Base-by-base conservation (phyloP, 2,797 vertebrate genomes). In the Myiothlypis chrysogaster region DNA sequence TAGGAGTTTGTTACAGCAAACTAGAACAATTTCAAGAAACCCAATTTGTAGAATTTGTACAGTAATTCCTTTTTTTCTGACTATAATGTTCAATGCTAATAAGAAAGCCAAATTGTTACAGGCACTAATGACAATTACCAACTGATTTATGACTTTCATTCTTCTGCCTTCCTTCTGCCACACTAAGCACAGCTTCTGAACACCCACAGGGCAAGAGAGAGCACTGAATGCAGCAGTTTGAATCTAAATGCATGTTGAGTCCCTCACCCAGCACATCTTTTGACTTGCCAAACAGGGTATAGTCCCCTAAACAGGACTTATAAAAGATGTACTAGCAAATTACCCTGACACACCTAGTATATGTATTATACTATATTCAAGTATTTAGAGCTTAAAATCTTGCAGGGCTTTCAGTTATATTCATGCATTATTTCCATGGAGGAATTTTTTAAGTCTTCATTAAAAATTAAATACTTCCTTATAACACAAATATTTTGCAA, bases 121-220 rank as follows among this genome's bases (percentile, higher is more conserved):
- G 41, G 37, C 41, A 56, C 52, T 95, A 85, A 89, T 91, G 81
- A 66, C 44, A 69, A 76, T 79, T 94, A 80, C 21, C 44, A 70
- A 49, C 70, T 83, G 78, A 95, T 91, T 93, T 83, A 91, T 44
- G 52, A 56, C 39, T 87, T 95, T 49, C 4, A 2, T 94, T 83
- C 75, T 91, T 84, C 57, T 93, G 78, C 30, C 39, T 92, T 92
- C 80, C 83, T 83, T 79, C 52, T 87, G 70, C 66, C 63, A 87
- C 66, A 44, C 22, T 37, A 90, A 90, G 66, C 70, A 71, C 70
- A 87, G 73, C n/a, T 92, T 61, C 70, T 32, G 71, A 82, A 76
- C 66, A 84, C 56, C 66, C 7, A 4, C 63, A 63, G 73, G 83
- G 80, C 35, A 82, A 69, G 56, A 80, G 27, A 83, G 16, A 55